A percentile compares a stretch with the other conserved stretches of the same genome.
These are phyloP conservation scores for Chelonus insularis DNA, from an alignment of 1,140 invertebrate genomes.

Conservation along the genomic window DNA sequence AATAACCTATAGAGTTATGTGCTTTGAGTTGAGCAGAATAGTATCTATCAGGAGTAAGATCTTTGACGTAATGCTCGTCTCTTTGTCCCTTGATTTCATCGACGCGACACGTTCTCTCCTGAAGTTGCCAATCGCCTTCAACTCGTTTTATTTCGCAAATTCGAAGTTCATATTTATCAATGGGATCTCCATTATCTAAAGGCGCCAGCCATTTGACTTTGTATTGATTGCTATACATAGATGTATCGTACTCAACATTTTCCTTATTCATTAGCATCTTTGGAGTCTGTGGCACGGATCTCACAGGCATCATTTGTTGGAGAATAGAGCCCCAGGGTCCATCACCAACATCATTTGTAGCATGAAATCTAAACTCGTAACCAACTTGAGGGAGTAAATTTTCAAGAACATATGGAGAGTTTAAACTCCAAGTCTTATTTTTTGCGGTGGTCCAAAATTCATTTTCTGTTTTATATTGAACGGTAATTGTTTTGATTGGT, in stretches of 20 bases:
- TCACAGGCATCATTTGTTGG: slow-evolving; percentile 62
- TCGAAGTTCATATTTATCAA: slow-evolving; percentile 79
- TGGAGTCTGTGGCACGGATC: slow-evolving; percentile 64
- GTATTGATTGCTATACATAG: slow-evolving; percentile 73
- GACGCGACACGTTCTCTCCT: slow-evolving; percentile 63
- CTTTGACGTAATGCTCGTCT: slow-evolving; percentile 67
- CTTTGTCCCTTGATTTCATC: slow-evolving; percentile 65
- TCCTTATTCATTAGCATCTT: slow-evolving; percentile 48
- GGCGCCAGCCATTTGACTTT: slow-evolving; percentile 82
- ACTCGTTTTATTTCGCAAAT: slow-evolving; percentile 71
- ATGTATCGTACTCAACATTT: slow-evolving; percentile 50
- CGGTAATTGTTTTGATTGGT: slow-evolving; percentile 71
- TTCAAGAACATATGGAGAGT: slow-evolving; percentile 78
- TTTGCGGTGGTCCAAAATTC: slow-evolving; percentile 68
- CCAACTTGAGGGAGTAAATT: slow-evolving; percentile 74
- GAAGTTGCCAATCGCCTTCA: slow-evolving; percentile 66
- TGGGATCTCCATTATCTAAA: slow-evolving; percentile 84
- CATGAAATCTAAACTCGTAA: slow-evolving; percentile 85
- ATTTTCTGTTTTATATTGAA: slow-evolving; percentile 73
- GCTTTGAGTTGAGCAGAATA: slow-evolving; percentile 83
- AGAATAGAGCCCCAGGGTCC: slow-evolving; percentile 70
- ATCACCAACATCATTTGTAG: slow-evolving; percentile 79
- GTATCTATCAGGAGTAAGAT: slow-evolving; percentile 72
- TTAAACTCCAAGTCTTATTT: slow-evolving; percentile 76
- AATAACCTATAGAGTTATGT: slow-evolving; percentile 82